Evolutionary conservation across 2,888 invertebrate genomes (phyloP), one percentile per base, ranked within the genome.

Genomic region (Willowsia nigromaculata): DNA sequence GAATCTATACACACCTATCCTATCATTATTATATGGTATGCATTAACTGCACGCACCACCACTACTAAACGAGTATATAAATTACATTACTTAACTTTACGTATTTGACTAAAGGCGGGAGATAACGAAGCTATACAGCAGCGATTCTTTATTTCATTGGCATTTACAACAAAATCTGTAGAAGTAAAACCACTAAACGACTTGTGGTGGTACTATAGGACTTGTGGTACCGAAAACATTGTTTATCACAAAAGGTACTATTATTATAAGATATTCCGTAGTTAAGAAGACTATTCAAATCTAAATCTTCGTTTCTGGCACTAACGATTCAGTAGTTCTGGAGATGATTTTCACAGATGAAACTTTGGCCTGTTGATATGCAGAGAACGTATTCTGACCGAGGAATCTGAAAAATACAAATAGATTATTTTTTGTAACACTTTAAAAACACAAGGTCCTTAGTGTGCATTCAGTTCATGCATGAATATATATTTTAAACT

Each of bases 291-390:
- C 84, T 85, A 56, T 68, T 37, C 25, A 90, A 25, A 37, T 40
- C 82, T 91, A 92, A 81, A 93, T 92, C 86, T 93, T 93, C 22
- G 92, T 91, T 87, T 92, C 92, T 84, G 91, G 88, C 85, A 89
- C 87, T 40, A 89, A 40, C 15, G 86, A 89, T 94, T 50, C 93
- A 93, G 92, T 86, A 40, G 80, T 91, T 89, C 93, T 83, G 25
- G 94, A 94, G 78, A 96, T 95, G 93, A 98, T 98, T 93, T 96
- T 96, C 78, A 98, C 95, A 0, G 97, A 97, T 50, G 97, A 97
- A 13, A 98, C 97, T 94, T 97, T 97, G 93, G 98, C 98, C 90
- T 97, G 96, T 93, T 98, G 97, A 94, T 97, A 98, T n/a, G 98
- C 98, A 85, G 96, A 96, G 78, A 97, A 96, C 1, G 97, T 97